These are phyloP conservation scores for Tetheella fluctuosa DNA, from an alignment of 2,888 invertebrate species.

Conservation along the genomic window DNA sequence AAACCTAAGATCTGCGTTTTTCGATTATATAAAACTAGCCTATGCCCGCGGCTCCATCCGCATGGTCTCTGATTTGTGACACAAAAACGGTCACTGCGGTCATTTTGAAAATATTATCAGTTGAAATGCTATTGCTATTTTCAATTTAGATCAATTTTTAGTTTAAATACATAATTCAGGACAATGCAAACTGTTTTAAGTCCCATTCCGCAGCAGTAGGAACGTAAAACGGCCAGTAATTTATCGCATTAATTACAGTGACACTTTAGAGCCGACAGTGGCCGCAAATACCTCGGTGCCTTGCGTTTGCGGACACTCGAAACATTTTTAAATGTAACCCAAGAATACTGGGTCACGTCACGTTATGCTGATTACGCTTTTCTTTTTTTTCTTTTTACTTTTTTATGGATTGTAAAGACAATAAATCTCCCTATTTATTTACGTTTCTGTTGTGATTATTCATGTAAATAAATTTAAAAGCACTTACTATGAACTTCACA, in stretches of 20 bases:
- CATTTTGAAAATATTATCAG: too few relatives aligned
- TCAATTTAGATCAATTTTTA: neutral
- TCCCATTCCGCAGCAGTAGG: neutral
- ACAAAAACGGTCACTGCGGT: too few relatives aligned
- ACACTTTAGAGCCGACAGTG: neutral
- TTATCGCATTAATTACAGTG: conserved; percentile 4
- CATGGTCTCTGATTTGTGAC: too few relatives aligned
- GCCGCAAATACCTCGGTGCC: conserved; percentile 2
- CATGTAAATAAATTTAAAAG: too few relatives aligned
- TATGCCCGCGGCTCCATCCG: too few relatives aligned
- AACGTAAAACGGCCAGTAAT: neutral
- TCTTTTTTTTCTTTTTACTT: neutral
- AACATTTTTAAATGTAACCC: neutral
- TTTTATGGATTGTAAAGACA: too few relatives aligned
- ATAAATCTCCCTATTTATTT: too few relatives aligned
- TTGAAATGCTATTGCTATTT: neutral
- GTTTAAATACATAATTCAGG: neutral
- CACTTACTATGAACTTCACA: neutral
- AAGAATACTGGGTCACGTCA: neutral
- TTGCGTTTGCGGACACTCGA: neutral
- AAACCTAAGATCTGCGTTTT: too few relatives aligned
- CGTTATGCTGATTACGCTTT: neutral
- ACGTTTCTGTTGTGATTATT: too few relatives aligned
- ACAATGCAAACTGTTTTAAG: neutral
- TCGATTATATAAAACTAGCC: neutral